Evolutionary conservation across 2,888 invertebrate genomes (phyloP).

Genomic region (Microplitis deprimator): DNA sequence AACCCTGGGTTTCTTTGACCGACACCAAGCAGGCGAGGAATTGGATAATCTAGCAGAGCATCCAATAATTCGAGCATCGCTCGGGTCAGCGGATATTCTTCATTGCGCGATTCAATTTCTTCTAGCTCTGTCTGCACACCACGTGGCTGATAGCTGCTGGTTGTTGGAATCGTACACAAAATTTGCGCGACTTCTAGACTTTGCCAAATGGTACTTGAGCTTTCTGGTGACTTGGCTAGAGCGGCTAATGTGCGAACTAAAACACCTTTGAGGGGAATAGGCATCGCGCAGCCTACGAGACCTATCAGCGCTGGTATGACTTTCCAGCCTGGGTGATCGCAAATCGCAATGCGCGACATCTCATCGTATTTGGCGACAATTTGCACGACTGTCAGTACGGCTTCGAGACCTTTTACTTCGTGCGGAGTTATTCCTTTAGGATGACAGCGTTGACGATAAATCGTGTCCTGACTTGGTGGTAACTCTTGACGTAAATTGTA

Average conservation of each 20-base stretch:
- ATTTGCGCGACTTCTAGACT: constrained; percentile 87
- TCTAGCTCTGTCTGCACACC: constrained; percentile 88
- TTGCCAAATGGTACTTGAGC: constrained; percentile 88
- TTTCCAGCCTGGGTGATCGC: constrained; percentile 91
- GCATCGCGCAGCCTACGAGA: constrained; percentile 88
- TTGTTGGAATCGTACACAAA: constrained; percentile 78
- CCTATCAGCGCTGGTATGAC: constrained; percentile 86
- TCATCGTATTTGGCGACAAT: constrained; percentile 86
- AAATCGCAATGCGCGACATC: constrained; percentile 84
- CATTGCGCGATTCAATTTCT: constrained; percentile 91
- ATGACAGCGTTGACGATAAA: constrained; percentile 75
- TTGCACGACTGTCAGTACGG: constrained; percentile 84
- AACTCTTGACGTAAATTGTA: constrained; percentile 81
- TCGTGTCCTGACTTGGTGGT: constrained; percentile 77
- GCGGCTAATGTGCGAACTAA: constrained; percentile 85
- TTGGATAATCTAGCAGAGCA: constrained; percentile 80
- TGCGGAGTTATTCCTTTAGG: constrained; percentile 81
- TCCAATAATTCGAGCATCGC: constrained; percentile 85
- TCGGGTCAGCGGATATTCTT: constrained; percentile 90
- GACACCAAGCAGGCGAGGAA: constrained; percentile 85
- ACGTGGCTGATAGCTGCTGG: constrained; percentile 77
- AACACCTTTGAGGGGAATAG: constrained; percentile 87
- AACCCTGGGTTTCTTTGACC: constrained; percentile 88
- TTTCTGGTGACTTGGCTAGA: constrained; percentile 83
- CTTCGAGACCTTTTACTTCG: constrained; percentile 88